Percentiles rank a stretch among this genome's conserved stretches.
Conservation (phyloP, 2,797 vertebrate species). For the Sebastes trivittatus region DNA sequence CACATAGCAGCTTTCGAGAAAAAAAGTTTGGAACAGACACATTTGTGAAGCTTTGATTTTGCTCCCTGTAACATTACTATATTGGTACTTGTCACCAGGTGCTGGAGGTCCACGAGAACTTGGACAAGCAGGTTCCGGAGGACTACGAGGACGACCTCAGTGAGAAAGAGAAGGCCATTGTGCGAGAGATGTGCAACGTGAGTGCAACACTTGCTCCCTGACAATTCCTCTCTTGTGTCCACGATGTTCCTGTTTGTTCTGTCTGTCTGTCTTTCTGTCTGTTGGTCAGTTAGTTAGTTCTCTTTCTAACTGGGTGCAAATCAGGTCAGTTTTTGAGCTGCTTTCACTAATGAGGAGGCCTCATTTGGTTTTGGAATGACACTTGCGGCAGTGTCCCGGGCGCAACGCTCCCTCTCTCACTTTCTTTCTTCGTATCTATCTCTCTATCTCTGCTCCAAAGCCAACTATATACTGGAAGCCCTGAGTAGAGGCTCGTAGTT, state of each 20-base stretch:
- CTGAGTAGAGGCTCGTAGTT: constrained; percentile 58
- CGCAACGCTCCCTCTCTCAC: background rate
- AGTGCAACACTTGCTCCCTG: constrained; percentile 46
- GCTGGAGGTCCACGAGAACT: constrained; percentile 95
- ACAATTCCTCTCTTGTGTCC: background rate
- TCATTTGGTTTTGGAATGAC: constrained; percentile 48
- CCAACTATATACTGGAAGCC: constrained; percentile 40
- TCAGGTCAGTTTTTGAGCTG: constrained; percentile 54
- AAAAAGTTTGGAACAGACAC: background rate
- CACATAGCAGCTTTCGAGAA: background rate
- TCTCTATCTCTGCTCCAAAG: background rate
- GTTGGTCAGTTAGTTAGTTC: background rate
- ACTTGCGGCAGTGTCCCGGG: constrained; percentile 30
- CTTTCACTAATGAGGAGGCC: constrained; percentile 59
- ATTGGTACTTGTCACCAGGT: constrained; percentile 80
- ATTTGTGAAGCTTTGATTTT: background rate
- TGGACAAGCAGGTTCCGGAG: constrained; percentile 93
- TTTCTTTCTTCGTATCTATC: background rate
- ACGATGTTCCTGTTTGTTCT: background rate
- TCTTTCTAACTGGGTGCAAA: constrained; percentile 23
- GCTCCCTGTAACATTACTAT: background rate
- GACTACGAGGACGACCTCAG: constrained; percentile 94
- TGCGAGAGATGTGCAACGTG: constrained; percentile 99
- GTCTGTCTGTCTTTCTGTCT: background rate
- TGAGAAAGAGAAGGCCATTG: constrained; percentile 98